These are phyloP conservation scores for Orbicella faveolata DNA, from an alignment of 64 coral and sea anemone genomes.

Conservation along the genomic window DNA sequence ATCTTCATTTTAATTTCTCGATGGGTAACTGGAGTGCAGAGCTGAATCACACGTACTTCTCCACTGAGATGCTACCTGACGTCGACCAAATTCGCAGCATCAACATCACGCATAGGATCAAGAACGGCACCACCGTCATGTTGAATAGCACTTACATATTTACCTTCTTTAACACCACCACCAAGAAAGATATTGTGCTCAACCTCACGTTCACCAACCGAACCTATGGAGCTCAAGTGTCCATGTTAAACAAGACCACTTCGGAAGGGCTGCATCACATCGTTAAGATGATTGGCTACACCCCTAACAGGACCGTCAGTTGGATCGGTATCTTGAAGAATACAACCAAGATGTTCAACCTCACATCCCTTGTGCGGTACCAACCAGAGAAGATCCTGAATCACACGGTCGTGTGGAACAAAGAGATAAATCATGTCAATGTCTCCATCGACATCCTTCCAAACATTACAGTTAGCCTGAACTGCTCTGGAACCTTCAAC, in stretches of 20 bases:
- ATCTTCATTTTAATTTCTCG: constrained; percentile 42
- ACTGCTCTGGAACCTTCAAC: constrained; percentile 76
- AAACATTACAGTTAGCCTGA: constrained; percentile 49
- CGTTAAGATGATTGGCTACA: constrained; percentile 37
- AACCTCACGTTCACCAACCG: constrained; percentile 57
- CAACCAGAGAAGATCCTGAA: constrained; percentile 48
- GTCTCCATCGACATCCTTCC: constrained; percentile 57
- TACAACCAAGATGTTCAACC: constrained; percentile 51
- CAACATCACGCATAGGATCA: constrained; percentile 56
- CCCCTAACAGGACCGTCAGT: constrained; percentile 50
- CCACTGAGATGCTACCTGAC: not conserved
- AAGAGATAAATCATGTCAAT: constrained; percentile 37
- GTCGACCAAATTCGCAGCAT: constrained; percentile 51
- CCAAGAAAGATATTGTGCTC: constrained; percentile 54
- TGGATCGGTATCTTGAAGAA: constrained; percentile 66
- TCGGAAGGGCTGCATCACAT: constrained; percentile 32
- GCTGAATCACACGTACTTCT: constrained; percentile 74
- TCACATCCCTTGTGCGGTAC: constrained; percentile 55
- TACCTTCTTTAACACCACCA: constrained; percentile 58
- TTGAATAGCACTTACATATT: constrained; percentile 55
- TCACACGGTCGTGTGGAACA: constrained; percentile 47
- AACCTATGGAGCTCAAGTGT: constrained; percentile 56
- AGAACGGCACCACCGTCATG: constrained; percentile 38
- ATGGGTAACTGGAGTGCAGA: constrained; percentile 70
- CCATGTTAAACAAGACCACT: constrained; percentile 38